Percentiles rank a stretch among this genome's conserved stretches.
These are phyloP conservation scores for Drosophila hamatofila DNA, from an alignment of 2,888 invertebrate species.

Conservation along the genomic window DNA sequence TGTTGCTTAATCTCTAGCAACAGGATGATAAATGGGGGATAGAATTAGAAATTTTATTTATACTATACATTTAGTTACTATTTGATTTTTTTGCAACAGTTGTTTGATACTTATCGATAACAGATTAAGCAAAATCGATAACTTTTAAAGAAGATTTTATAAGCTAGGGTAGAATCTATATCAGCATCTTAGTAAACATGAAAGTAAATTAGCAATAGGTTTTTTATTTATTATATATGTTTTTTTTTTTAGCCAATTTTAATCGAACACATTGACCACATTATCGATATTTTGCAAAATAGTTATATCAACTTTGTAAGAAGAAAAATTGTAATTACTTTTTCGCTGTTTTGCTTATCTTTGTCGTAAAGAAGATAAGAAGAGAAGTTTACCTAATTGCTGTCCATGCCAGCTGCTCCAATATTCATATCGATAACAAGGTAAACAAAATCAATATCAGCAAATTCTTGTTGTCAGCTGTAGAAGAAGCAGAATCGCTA, in stretches of 20 bases:
- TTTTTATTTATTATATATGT: not conserved
- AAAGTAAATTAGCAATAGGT: not conserved
- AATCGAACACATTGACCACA: not conserved
- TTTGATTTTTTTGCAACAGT: not conserved
- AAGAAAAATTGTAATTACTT: not conserved
- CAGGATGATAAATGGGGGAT: not conserved
- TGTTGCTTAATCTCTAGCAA: conserved; percentile 12
- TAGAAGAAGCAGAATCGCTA: not conserved
- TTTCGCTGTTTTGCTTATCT: not conserved
- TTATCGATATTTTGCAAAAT: not conserved
- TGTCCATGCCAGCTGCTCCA: too few relatives aligned
- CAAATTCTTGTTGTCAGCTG: not conserved
- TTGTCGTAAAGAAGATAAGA: not conserved
- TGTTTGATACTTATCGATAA: conserved; percentile 1
- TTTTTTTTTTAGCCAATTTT: not conserved
- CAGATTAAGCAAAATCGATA: not conserved
- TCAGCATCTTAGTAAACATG: too few relatives aligned
- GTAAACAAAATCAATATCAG: not conserved
- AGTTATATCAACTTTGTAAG: not conserved
- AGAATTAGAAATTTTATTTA: not conserved
- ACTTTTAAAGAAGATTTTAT: not conserved
- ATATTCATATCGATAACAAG: conserved; percentile 6
- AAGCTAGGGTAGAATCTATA: not conserved
- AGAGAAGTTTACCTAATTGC: not conserved
- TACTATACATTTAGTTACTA: not conserved